Conservation (phyloP, 2,113 vertebrate species). For the Poicephalus gulielmi region DNA sequence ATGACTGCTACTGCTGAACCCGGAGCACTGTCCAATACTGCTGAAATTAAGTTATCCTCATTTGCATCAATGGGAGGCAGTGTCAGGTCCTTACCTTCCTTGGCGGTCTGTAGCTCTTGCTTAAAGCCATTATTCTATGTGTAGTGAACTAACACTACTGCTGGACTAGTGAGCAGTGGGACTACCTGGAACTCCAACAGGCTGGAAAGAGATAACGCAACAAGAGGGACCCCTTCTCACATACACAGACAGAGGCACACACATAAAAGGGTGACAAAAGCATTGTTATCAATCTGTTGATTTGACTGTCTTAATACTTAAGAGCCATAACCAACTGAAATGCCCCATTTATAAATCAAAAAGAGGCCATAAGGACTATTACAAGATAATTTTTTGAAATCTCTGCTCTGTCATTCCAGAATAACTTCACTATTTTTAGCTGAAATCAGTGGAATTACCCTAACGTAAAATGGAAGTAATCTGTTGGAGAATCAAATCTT, state of each 20-base stretch:
- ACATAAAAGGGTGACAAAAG: neutral
- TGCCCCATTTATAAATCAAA: neutral
- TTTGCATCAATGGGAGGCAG: neutral
- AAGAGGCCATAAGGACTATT: neutral
- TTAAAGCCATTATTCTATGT: neutral
- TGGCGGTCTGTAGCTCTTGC: neutral
- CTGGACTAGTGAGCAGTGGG: neutral
- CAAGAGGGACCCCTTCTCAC: neutral
- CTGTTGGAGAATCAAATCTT: neutral
- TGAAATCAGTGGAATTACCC: neutral
- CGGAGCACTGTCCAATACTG: neutral
- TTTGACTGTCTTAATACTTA: neutral
- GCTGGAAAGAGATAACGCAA: neutral
- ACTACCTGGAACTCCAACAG: neutral
- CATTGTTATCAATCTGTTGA: neutral
- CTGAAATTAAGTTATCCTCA: neutral
- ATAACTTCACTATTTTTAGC: neutral
- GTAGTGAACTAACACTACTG: neutral
- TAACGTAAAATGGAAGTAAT: neutral
- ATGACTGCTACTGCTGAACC: too few relatives aligned
- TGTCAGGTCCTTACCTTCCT: neutral
- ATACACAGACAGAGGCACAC: neutral
- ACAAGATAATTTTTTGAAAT: neutral
- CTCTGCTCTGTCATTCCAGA: neutral
- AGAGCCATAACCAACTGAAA: neutral